Conservation (phyloP, 2,797 vertebrate genomes). For the Anabacerthia variegaticeps region DNA sequence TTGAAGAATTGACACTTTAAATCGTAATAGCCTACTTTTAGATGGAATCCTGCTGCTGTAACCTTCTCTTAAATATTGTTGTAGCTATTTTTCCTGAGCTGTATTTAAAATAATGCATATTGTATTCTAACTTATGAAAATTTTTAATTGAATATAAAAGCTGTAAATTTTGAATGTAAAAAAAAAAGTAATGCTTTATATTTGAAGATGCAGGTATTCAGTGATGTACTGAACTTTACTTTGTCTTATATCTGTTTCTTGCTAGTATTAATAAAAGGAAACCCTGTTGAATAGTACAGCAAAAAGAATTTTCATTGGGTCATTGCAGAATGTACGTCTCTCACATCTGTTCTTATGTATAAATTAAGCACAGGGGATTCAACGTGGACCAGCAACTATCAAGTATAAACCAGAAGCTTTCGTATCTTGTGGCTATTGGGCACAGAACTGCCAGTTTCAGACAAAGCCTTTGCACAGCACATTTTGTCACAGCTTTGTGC, state of each 20-base stretch:
- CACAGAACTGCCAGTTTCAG: neutral
- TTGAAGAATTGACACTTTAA: slow-evolving; percentile 57
- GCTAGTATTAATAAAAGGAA: slow-evolving; percentile 44
- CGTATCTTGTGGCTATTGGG: rapidly evolving
- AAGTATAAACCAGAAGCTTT: neutral
- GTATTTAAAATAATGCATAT: slow-evolving; percentile 55
- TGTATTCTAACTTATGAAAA: slow-evolving; percentile 59
- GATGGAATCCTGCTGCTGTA: slow-evolving; percentile 65
- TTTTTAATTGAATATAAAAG: slow-evolving; percentile 69
- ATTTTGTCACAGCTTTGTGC: neutral
- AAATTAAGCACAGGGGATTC: no score
- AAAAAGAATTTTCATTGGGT: neutral
- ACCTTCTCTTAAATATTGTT: slow-evolving; percentile 60
- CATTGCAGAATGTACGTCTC: neutral
- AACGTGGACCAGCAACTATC: neutral
- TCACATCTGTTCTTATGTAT: neutral
- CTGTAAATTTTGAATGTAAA: slow-evolving; percentile 70
- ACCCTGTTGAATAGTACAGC: neutral
- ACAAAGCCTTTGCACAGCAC: rapidly evolving
- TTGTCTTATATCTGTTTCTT: slow-evolving; percentile 10
- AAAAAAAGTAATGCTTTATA: slow-evolving; percentile 53
- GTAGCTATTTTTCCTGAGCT: slow-evolving; percentile 73
- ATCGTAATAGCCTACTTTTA: slow-evolving; percentile 67
- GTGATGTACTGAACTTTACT: slow-evolving; percentile 7
- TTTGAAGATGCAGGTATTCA: slow-evolving; percentile 43